Base-by-base conservation (phyloP, 2,113 vertebrate species). In the Chionodraco myersi region DNA sequence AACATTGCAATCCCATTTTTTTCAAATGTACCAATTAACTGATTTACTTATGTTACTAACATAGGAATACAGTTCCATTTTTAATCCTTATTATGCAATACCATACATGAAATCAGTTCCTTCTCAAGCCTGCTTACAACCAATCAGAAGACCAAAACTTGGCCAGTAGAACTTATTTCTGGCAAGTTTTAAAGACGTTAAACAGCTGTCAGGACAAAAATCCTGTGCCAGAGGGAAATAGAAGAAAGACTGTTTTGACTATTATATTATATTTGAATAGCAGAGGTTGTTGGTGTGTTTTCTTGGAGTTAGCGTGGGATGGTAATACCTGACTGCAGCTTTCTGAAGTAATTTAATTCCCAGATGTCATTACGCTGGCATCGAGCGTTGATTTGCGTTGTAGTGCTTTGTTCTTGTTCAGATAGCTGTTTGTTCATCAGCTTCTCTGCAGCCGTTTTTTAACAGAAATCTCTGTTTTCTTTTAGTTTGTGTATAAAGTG, bases 331-430 rank as follows among this genome's bases (percentile, higher is more conserved):
- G 66, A 79, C 70, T 88, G 76, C 70, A 78, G 62, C 63, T 86
- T 83, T 85, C 74, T 47, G 69, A 82, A 83, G 58, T 70, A 52
- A 89, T 88, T 86, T 72, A 75, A 88, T 77, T 89, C 90, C 88
- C 86, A 0, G 4, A 64, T 77, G 84, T 85, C 75, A 82, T 85
- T 83, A 79, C 13, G 6, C 74, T 72, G 77, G 67, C 79, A 72
- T 70, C 14, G 18, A 65, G 53, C 52, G n/a, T 61, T 83, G 80
- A 83, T 85, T 88, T 88, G 75, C 75, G 85, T 80, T 88, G 82
- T 71, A 67, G 53, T 10, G 73, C 82, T 86, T 85, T 87, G 79
- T 80, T 90, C 81, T 79, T 70, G 54, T 76, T 82, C 45, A 57
- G 63, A 77, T 63, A 63, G 34, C 60, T 74, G 36, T 77, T 77